Evolutionary conservation across 2,797 vertebrate genomes (phyloP), one percentile per base, ranked within the genome.

Genomic region (Propithecus deckenii): DNA sequence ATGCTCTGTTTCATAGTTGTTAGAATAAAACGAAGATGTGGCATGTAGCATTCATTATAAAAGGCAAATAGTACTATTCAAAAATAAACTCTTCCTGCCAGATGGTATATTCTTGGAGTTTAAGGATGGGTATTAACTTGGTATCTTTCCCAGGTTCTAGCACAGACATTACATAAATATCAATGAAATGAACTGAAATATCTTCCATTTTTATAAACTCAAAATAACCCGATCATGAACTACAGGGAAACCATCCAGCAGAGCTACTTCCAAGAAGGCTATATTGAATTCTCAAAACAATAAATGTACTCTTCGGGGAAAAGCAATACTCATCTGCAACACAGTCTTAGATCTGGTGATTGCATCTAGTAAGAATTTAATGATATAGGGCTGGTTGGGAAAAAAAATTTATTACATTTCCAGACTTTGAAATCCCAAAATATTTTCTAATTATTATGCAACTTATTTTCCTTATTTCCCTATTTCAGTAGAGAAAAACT

Each of bases 261-360:
- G 25, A 89, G 69, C 25, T 65, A 50, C 52, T 84, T 87, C 80
- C 52, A 88, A 92, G 52, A 95, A 91, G 86, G 46, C 25, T 94
- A 32, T 83, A 79, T 63, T 74, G 65, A 92, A 32, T 94, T 94
- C 94, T 95, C n/a, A 74, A 81, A 89, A 93, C 75, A 97, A 71
- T 75, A 79, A 75, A 57, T 83, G 63, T 18, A 43, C 32, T 76
- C 43, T 75, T 91, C 65, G 23, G 72, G 55, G 63, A 71, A 69
- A 86, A 93, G 72, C 35, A 85, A 72, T 28, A 28, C 13, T 28
- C 55, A 50, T 94, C 74, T 89, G 95, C n/a, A 85, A 57, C 4
- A 43, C 12, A 93, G 43, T 69, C 46, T 69, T 59, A 79, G 35
- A 46, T 94, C 43, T 86, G 67, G 30, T 76, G 86, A 83, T 72